These are phyloP conservation scores for Ophiothrix spiculata DNA, from an alignment of 35 echinoderm and acorn worm genomes.

Conservation along the genomic window DNA sequence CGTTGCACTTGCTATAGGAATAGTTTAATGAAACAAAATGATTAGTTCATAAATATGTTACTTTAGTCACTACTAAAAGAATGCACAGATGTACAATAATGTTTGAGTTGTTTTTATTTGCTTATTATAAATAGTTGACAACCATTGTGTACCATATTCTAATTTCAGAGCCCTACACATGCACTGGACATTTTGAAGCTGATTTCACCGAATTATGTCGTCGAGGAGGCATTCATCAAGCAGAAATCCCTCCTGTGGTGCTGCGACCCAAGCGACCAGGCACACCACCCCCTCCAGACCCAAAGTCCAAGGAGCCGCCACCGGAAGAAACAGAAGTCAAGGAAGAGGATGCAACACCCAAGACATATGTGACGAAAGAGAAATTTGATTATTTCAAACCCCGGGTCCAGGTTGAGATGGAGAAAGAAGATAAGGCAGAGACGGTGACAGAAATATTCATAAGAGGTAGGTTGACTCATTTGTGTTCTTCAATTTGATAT, in stretches of 20 bases:
- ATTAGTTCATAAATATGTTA: too few relatives aligned
- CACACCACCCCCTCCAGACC: conserved; percentile 76
- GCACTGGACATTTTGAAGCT: conserved; percentile 90
- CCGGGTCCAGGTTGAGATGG: conserved; percentile 90
- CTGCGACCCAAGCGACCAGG: conserved; percentile 75
- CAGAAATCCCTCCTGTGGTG: conserved; percentile 83
- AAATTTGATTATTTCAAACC: conserved; percentile 94
- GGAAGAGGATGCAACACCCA: conserved; percentile 67
- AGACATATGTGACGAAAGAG: conserved; percentile 90
- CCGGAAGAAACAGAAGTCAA: conserved; percentile 56
- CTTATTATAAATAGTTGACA: too few relatives aligned
- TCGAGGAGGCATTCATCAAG: conserved; percentile 53
- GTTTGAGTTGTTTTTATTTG: too few relatives aligned
- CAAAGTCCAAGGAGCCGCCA: conserved; percentile 61
- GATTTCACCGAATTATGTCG: conserved; percentile 93
- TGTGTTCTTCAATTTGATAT: too few relatives aligned
- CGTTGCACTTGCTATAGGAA: too few relatives aligned
- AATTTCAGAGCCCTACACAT: conserved; percentile 85
- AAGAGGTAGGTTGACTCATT: conserved; percentile 73
- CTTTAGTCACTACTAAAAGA: too few relatives aligned
- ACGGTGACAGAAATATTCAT: conserved; percentile 97
- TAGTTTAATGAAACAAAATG: too few relatives aligned
- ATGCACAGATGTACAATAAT: too few relatives aligned
- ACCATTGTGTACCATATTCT: too few relatives aligned
- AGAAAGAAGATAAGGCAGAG: conserved; percentile 91